A percentile compares a stretch with the other conserved stretches of the same genome.
Conservation (phyloP, 2,113 vertebrate species). For the Platysteira castanea region DNA sequence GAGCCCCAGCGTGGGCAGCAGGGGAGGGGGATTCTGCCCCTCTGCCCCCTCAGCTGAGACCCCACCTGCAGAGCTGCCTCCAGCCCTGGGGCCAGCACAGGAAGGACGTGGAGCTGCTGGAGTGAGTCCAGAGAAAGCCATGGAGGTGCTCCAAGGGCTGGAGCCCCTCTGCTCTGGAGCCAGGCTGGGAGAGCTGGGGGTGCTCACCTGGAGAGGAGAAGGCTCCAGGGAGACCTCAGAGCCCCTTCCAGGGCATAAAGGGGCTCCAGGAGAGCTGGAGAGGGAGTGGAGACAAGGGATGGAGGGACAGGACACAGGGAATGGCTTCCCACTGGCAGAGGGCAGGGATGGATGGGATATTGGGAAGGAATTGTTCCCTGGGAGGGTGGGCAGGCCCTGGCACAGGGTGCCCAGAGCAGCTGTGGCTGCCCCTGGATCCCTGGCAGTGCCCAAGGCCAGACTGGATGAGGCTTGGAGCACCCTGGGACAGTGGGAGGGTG, state of each 20-base stretch:
- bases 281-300: background rate
- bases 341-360: background rate
- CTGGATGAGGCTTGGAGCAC: fast-evolving
- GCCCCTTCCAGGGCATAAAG: background rate
- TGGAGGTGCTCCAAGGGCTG: fast-evolving
- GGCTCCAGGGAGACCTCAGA: background rate
- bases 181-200: background rate
- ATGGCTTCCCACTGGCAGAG: background rate
- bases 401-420: background rate
- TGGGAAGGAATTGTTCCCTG: background rate
- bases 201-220: background rate
- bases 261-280: background rate
- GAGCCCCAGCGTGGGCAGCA: background rate
- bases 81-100: background rate
- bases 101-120: background rate
- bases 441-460: background rate
- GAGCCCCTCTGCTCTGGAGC: background rate
- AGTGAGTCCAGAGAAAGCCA: background rate
- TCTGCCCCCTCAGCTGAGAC: background rate
- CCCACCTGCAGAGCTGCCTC: background rate
- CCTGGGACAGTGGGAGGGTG: background rate
- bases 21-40: background rate
- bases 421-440: background rate
- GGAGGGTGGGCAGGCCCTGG: background rate
- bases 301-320: background rate